Percentiles rank a stretch among this genome's conserved stretches.
phyloP scores from a whole-genome alignment of 2,888 invertebrate species.

The Macrostomum cliftonense region DNA sequence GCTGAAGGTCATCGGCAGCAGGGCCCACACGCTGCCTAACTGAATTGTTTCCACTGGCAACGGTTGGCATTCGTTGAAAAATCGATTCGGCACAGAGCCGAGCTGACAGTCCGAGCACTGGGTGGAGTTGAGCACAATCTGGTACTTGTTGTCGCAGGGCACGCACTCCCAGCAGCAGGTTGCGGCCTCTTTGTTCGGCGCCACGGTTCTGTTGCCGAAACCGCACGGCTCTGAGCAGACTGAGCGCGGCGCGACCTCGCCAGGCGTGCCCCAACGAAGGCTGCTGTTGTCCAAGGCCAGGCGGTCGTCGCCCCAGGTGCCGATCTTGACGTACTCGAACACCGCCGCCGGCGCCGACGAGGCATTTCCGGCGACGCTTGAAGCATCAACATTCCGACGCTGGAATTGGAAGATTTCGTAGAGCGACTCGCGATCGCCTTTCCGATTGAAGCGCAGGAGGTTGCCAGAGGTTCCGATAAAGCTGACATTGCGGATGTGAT shows the following conservation, averaged over 20 bases:
- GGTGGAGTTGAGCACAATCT: conserved; percentile 41
- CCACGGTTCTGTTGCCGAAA: conserved; percentile 41
- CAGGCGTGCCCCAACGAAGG: conserved; percentile 19
- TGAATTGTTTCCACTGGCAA: conserved; percentile 46
- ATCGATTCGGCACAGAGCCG: conserved; percentile 47
- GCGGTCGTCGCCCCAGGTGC: conserved; percentile 12
- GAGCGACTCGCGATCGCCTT: conserved; percentile 42
- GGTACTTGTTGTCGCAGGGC: conserved; percentile 42
- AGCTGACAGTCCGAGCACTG: conserved; percentile 45
- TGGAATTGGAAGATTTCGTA: conserved; percentile 54
- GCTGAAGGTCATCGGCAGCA: conserved; percentile 48
- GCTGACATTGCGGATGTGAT: conserved; percentile 47
- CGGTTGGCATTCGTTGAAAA: conserved; percentile 44
- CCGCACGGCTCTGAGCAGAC: conserved; percentile 49
- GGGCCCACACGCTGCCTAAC: conserved; percentile 50
- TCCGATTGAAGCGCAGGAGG: conserved; percentile 46
- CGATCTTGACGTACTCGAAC: too few species aligned
- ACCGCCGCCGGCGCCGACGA: too few species aligned
- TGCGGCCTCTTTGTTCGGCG: conserved; percentile 17
- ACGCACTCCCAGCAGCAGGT: conserved; percentile 56
- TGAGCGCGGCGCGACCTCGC: conserved; percentile 42
- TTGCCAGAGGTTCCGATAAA: conserved; percentile 43
- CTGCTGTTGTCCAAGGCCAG: conserved; percentile 18
- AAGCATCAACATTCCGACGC: conserved; percentile 13
- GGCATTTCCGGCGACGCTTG: too few species aligned